These are phyloP conservation scores for Scytalopus superciliaris DNA, from an alignment of 2,113 vertebrate species.

Conservation along the genomic window DNA sequence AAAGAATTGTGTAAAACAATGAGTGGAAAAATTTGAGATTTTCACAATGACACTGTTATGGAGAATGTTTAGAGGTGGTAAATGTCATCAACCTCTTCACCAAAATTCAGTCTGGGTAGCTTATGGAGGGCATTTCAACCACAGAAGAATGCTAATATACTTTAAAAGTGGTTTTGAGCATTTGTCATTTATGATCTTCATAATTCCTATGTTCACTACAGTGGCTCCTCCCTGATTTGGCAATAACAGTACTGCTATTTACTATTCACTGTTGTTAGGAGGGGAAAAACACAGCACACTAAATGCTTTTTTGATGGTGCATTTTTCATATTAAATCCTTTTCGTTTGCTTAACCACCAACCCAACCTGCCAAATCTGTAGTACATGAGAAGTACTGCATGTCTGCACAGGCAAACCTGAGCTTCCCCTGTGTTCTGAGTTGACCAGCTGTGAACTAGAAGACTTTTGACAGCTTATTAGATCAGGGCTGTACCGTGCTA, in stretches of 20 bases:
- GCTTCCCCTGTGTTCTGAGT: not conserved
- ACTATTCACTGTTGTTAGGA: not conserved
- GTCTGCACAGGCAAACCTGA: conserved; percentile 25
- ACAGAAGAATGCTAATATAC: not conserved
- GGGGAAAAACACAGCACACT: not conserved
- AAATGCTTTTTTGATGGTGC: not conserved
- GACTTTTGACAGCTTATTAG: conserved; percentile 12
- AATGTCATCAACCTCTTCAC: not conserved
- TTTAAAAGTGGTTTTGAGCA: not conserved
- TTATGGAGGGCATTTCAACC: not conserved
- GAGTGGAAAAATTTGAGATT: conserved; percentile 26
- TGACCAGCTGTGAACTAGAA: conserved; percentile 17
- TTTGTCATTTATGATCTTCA: not conserved
- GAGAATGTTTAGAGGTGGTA: not conserved
- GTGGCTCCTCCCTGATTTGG: not conserved
- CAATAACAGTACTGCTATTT: not conserved
- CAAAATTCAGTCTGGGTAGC: not conserved
- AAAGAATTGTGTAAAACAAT: conserved; percentile 54
- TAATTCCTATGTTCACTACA: not conserved
- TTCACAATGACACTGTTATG: conserved; percentile 54
- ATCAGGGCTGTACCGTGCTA: not conserved
- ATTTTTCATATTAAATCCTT: not conserved
- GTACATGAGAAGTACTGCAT: not conserved
- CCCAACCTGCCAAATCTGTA: not conserved
- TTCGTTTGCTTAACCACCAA: not conserved